phyloP scores from a whole-genome alignment of 2,797 vertebrate genomes.

The Melanotaenia boesemani region DNA sequence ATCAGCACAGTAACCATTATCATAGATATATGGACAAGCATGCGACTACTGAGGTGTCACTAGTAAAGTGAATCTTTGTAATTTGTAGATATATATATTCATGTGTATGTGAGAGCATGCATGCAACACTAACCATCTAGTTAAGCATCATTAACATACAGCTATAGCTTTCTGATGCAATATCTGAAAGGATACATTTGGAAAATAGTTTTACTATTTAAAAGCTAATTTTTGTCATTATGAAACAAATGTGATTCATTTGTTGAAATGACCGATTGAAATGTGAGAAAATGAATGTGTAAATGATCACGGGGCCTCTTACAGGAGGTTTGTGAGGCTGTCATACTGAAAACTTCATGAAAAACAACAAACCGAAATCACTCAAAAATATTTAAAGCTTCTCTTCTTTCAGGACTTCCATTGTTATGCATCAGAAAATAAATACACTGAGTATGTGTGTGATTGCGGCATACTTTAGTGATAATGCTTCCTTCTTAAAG shows the following conservation, averaged over 20 bases:
- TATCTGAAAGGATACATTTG: conserved; percentile 31
- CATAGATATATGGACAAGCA: conserved; percentile 71
- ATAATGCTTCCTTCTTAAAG: conserved; percentile 5
- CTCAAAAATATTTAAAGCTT: background rate
- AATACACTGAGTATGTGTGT: conserved; percentile 9
- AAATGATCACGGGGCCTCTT: background rate
- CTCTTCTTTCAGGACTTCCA: conserved; percentile 11
- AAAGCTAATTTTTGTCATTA: conserved; percentile 34
- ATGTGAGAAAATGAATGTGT: background rate
- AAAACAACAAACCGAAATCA: conserved; percentile 18
- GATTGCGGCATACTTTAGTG: conserved; percentile 13
- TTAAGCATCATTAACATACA: conserved; percentile 51
- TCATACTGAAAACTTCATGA: background rate
- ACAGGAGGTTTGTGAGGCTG: conserved; percentile 12
- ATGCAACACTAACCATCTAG: conserved; percentile 49
- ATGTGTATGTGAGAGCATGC: conserved; percentile 37
- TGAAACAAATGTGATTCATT: conserved; percentile 39
- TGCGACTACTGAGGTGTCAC: conserved; percentile 74
- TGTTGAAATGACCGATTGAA: conserved; percentile 39
- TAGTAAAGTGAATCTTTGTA: conserved; percentile 75
- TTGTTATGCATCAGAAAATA: conserved; percentile 20
- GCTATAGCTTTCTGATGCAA: conserved; percentile 39
- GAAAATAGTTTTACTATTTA: conserved; percentile 28
- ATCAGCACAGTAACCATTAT: conserved; percentile 79
- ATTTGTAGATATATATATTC: conserved; percentile 61